phyloP scores from a whole-genome alignment of 1,140 invertebrate species.

The Lamellibrachia luymesi region DNA sequence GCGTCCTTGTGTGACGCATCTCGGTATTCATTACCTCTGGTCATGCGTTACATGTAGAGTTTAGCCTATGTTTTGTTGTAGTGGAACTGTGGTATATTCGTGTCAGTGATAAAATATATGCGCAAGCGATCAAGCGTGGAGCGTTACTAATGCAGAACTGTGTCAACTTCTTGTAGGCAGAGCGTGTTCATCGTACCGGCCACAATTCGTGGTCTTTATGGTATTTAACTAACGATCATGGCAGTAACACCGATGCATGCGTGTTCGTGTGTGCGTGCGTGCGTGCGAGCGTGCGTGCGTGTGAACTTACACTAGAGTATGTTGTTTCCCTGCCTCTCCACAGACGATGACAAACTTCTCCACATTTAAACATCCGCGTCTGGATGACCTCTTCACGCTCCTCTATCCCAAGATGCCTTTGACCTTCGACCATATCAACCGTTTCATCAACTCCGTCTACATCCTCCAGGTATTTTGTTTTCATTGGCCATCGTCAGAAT shows the following conservation, averaged over 20 bases:
- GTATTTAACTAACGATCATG: background rate
- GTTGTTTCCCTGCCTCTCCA: background rate
- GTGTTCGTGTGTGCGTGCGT: background rate
- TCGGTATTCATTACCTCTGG: background rate
- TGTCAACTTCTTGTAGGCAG: background rate
- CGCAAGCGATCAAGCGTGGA: background rate
- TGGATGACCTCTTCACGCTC: conserved; percentile 44
- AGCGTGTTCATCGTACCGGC: background rate
- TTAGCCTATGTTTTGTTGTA: background rate
- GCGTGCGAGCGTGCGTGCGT: conserved; percentile 24
- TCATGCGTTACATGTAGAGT: background rate
- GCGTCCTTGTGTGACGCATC: background rate
- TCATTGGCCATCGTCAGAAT: background rate
- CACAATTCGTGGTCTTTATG: background rate
- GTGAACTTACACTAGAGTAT: conserved; percentile 36
- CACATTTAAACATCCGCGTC: background rate
- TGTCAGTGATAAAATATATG: conserved; percentile 13
- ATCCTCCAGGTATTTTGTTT: conserved; percentile 33
- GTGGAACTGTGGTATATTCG: background rate
- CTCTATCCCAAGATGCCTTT: conserved; percentile 54
- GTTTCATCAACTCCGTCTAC: conserved; percentile 44
- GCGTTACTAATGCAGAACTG: background rate
- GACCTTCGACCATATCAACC: conserved; percentile 48
- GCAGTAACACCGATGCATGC: background rate
- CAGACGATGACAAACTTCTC: conserved; percentile 28